These are phyloP conservation scores for Epirrhoe tristata DNA, from an alignment of 2,888 invertebrate genomes.

Conservation along the genomic window DNA sequence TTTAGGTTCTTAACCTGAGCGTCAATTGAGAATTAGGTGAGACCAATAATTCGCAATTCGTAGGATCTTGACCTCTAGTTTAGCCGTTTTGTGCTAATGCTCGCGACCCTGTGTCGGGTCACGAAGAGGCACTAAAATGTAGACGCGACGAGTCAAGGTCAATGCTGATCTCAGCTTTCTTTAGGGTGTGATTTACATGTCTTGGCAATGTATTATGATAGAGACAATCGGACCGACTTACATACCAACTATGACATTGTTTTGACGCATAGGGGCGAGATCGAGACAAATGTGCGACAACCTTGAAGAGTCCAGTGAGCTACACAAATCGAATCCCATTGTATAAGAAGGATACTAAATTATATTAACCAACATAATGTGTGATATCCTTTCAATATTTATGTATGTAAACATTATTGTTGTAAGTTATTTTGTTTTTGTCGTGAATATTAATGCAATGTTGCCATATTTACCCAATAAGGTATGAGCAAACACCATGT, in stretches of 20 bases:
- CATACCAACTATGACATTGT: neutral
- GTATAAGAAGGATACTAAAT: neutral
- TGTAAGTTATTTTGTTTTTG: neutral
- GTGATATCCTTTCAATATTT: neutral
- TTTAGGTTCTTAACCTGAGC: slow-evolving; percentile 31
- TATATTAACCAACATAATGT: neutral
- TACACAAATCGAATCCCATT: neutral
- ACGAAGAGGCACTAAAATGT: slow-evolving; percentile 44
- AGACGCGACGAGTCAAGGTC: slow-evolving; percentile 20
- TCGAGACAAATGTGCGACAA: neutral
- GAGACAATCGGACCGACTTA: neutral
- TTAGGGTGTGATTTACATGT: slow-evolving; percentile 3
- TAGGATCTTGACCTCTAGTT: slow-evolving; percentile 52
- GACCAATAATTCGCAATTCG: slow-evolving; percentile 38
- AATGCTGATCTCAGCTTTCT: slow-evolving; percentile 23
- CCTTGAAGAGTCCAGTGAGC: neutral
- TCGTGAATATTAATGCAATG: neutral
- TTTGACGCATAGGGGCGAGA: neutral
- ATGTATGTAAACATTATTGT: neutral
- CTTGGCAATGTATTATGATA: neutral
- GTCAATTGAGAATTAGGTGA: slow-evolving; percentile 30
- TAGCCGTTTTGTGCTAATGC: slow-evolving; percentile 52
- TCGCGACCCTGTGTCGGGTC: slow-evolving; percentile 52
- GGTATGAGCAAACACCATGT: neutral
- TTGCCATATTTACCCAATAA: slow-evolving; percentile 5